Percentiles rank a stretch among this genome's conserved stretches.
Conservation (phyloP, 2,797 vertebrate species). For the Lycodopsis pacificus region DNA sequence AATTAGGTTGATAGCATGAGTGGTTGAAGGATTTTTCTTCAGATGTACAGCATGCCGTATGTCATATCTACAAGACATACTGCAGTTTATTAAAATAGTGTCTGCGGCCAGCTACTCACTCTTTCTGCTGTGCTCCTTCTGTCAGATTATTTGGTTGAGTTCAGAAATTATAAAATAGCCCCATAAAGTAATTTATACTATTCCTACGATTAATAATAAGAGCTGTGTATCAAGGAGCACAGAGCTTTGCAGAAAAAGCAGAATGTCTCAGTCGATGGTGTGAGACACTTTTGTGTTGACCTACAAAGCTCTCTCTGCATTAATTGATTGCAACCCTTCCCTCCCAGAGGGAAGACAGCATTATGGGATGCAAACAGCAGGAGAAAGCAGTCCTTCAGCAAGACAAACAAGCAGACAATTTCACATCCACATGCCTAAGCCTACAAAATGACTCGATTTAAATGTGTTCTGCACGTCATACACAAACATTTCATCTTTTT, state of each 20-base stretch:
- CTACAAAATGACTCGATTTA: slow-evolving; percentile 43
- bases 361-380: slow-evolving; percentile 70
- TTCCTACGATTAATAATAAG: slow-evolving; percentile 47
- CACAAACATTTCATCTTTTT: slow-evolving; percentile 42
- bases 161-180: slow-evolving; percentile 33
- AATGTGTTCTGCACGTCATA: slow-evolving; percentile 25
- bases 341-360: slow-evolving; percentile 67
- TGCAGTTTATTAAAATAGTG: slow-evolving; percentile 29
- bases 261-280: slow-evolving; percentile 70
- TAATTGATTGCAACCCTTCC: slow-evolving; percentile 81
- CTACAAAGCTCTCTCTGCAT: slow-evolving; percentile 80
- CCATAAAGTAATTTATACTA: slow-evolving; percentile 47
- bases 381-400: slow-evolving; percentile 59
- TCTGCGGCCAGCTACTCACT: slow-evolving; percentile 25
- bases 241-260: slow-evolving; percentile 44
- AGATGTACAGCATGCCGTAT: slow-evolving; percentile 14
- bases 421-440: slow-evolving; percentile 50
- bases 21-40: slow-evolving; percentile 24
- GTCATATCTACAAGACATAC: slow-evolving; percentile 3
- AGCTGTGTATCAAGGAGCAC: slow-evolving; percentile 39
- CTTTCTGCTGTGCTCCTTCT: slow-evolving; percentile 11
- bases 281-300: slow-evolving; percentile 78
- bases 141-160: slow-evolving; percentile 43
- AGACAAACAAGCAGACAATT: slow-evolving; percentile 58
- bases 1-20: slow-evolving; percentile 37